Evolutionary conservation across 2,113 vertebrate genomes (phyloP).

Genomic region (Tragelaphus strepsiceros): DNA sequence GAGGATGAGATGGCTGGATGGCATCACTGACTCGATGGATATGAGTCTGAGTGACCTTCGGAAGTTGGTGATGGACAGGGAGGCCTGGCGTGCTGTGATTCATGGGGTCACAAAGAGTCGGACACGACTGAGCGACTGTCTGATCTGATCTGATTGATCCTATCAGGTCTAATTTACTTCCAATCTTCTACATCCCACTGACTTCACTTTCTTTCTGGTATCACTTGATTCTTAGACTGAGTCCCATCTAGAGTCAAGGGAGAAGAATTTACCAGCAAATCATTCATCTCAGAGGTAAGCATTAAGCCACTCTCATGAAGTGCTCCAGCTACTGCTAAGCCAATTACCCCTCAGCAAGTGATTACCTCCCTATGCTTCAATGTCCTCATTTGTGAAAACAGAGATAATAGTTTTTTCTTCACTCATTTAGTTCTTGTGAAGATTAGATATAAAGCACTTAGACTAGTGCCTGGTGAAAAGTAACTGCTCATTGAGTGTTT

Average conservation of each 20-base stretch:
- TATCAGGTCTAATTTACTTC: background rate
- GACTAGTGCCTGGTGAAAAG: background rate
- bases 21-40: too few species aligned
- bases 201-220: background rate
- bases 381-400: background rate
- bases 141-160: background rate
- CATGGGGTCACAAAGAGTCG: too few species aligned
- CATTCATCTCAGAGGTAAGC: background rate
- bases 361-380: background rate
- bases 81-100: too few species aligned
- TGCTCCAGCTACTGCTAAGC: background rate
- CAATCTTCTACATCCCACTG: background rate
- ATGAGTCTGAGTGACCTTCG: too few species aligned
- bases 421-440: background rate
- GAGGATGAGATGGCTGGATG: too few species aligned
- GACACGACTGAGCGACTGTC: too few species aligned
- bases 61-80: too few species aligned
- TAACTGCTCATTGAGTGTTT: background rate
- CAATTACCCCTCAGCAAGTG: background rate
- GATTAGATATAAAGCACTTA: background rate
- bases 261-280: background rate
- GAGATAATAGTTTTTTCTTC: background rate
- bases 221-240: background rate
- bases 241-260: background rate
- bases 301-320: background rate